Evolutionary conservation across 2,113 vertebrate species (phyloP).

Genomic region (Centropristis striata): DNA sequence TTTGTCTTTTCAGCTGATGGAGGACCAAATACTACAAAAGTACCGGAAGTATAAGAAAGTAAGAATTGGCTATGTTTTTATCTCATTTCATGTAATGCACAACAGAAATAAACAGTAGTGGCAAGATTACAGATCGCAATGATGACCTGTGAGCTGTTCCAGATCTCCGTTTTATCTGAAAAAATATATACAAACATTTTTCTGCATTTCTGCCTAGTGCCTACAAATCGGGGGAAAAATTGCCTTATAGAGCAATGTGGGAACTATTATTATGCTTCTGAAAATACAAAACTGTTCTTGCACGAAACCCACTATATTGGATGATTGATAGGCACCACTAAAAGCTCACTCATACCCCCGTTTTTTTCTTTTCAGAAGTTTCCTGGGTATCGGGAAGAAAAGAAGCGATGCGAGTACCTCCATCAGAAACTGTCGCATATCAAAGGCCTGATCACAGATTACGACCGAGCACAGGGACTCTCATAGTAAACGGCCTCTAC

Average conservation of each 20-base stretch:
- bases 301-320: not conserved
- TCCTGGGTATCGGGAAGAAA: conserved; percentile 90
- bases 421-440: conserved; percentile 92
- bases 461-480: conserved; percentile 83
- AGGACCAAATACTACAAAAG: conserved; percentile 89
- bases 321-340: not conserved
- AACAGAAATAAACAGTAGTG: too few species aligned
- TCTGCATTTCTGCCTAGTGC: too few species aligned
- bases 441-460: conserved; percentile 89
- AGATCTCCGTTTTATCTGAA: too few species aligned
- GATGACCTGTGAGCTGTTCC: too few species aligned
- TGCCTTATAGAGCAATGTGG: not conserved
- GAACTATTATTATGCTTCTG: not conserved
- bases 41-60: conserved; percentile 90
- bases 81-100: not conserved
- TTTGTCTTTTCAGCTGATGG: conserved; percentile 84
- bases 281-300: not conserved
- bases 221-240: too few species aligned
- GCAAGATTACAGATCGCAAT: too few species aligned
- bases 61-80: conserved; percentile 41
- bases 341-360: not conserved
- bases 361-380: conserved; percentile 81
- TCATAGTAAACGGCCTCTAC: conserved; percentile 68
- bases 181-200: too few species aligned
- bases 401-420: conserved; percentile 88